Evolutionary conservation across 2,888 invertebrate species (phyloP), one percentile per base, ranked within the genome.

Genomic region (Eupithecia pulchellata): DNA sequence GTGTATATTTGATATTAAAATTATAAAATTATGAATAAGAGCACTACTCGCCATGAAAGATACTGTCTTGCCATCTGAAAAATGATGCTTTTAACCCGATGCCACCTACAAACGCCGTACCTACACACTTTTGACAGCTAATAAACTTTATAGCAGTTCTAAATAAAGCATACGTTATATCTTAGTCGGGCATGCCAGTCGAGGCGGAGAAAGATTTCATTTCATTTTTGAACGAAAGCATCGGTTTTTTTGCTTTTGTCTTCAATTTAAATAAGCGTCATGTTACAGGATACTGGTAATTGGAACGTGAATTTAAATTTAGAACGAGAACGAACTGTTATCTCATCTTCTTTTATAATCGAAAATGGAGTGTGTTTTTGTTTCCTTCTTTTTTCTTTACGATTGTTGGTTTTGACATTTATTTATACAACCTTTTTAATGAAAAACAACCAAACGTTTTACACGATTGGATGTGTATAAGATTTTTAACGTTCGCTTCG

Each of bases 211-310:
- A 17, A 57, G 29, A 29, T 57, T 57, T 74, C 52, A 17, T 55
- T 55, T 74, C 39, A 63, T 69, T 69, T 64, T 68, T 69, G 29
- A 14, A 29, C 17, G 29, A 57, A 57, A 52, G 11, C 74, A 73
- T 75, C 75, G 77, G 73, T 75, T 74, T 73, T 76, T 73, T 8
- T 17, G 9, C 66, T 62, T 58, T 36, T 27, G 65, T 68, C 81
- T 82, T 80, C 83, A 86, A n/a, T 84, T 75, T 81, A 82, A 82
- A 82, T 80, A 83, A 80, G 88, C 86, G 83, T 89, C 87, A 75
- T 67, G 80, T 89, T 89, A 84, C 89, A 78, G 68, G 77, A 79
- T 80, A 79, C 75, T 74, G 75, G 64, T 84, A 88, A 89, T 89
- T 86, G 82, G 89, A 79, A 68, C 89, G 81, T 71, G 72, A 64